phyloP scores from a whole-genome alignment of 2,888 invertebrate species.

The Trichacis sp. region DNA sequence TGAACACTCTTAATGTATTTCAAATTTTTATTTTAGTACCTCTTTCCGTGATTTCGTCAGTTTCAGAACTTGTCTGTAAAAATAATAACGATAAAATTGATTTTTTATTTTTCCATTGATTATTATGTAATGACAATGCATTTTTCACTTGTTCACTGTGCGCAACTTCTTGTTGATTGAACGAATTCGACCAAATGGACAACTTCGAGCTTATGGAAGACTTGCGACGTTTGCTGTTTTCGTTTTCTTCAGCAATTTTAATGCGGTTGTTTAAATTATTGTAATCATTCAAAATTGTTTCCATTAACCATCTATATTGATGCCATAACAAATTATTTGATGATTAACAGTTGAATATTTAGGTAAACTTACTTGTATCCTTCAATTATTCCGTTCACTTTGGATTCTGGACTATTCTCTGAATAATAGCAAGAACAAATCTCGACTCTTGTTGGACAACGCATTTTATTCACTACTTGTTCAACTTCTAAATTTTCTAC shows the following conservation, averaged over 20 bases:
- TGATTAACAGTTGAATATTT: too few relatives aligned
- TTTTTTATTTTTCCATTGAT: too few relatives aligned
- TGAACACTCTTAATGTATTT: neutral
- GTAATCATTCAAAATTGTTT: conserved; percentile 59
- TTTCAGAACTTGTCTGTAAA: conserved; percentile 30
- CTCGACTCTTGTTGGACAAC: conserved; percentile 86
- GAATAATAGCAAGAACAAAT: conserved; percentile 72
- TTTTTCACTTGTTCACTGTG: conserved; percentile 37
- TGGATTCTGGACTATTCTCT: conserved; percentile 47
- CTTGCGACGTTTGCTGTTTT: conserved; percentile 36
- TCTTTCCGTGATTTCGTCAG: conserved; percentile 39
- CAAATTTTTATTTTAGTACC: conserved; percentile 39
- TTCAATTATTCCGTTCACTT: conserved; percentile 55
- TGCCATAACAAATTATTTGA: too few relatives aligned
- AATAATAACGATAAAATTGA: conserved; percentile 12
- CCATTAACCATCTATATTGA: conserved; percentile 65
- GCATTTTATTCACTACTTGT: conserved; percentile 79
- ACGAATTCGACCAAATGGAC: conserved; percentile 59
- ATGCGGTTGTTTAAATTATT: conserved; percentile 52
- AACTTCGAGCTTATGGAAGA: conserved; percentile 51
- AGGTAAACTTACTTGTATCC: conserved; percentile 62
- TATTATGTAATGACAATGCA: neutral
- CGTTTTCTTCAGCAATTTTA: conserved; percentile 50
- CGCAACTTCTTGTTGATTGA: conserved; percentile 54
- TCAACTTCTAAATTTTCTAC: conserved; percentile 84